These are phyloP conservation scores for Xiphydria camelus DNA, from an alignment of 2,888 invertebrate species.

Conservation along the genomic window DNA sequence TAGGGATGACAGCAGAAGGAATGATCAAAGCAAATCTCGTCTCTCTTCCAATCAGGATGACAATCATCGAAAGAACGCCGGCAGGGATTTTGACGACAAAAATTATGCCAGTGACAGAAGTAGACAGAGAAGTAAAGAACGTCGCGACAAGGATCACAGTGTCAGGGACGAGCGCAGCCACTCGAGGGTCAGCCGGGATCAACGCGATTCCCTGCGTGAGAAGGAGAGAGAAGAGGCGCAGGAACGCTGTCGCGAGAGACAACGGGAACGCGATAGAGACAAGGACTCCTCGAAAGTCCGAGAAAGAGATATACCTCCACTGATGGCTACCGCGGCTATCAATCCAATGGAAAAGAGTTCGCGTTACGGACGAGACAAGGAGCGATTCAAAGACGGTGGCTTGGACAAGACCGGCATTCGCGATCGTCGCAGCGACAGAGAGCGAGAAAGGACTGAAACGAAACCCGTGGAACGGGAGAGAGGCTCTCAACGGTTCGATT, in stretches of 20 bases:
- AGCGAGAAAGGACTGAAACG: conserved; percentile 39
- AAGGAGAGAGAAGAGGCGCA: conserved; percentile 68
- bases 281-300: conserved; percentile 54
- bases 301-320: conserved; percentile 62
- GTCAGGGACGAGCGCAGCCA: conserved; percentile 42
- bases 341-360: conserved; percentile 29
- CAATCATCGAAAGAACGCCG: conserved; percentile 53
- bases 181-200: conserved; percentile 31
- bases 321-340: conserved; percentile 54
- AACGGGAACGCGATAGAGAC: conserved; percentile 62
- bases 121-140: conserved; percentile 51
- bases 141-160: conserved; percentile 44
- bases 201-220: conserved; percentile 55
- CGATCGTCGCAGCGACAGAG: conserved; percentile 43
- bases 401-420: conserved; percentile 36
- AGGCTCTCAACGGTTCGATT: conserved; percentile 38
- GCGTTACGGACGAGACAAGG: conserved; percentile 41
- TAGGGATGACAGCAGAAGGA: conserved; percentile 43
- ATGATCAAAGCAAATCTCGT: conserved; percentile 34
- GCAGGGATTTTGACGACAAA: conserved; percentile 44
- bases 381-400: conserved; percentile 30
- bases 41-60: conserved; percentile 47
- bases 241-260: conserved; percentile 68
- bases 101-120: conserved; percentile 65
- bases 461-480: conserved; percentile 34